These are phyloP conservation scores for Oreochromis grahami DNA, from an alignment of 2,797 vertebrate genomes.

Conservation along the genomic window DNA sequence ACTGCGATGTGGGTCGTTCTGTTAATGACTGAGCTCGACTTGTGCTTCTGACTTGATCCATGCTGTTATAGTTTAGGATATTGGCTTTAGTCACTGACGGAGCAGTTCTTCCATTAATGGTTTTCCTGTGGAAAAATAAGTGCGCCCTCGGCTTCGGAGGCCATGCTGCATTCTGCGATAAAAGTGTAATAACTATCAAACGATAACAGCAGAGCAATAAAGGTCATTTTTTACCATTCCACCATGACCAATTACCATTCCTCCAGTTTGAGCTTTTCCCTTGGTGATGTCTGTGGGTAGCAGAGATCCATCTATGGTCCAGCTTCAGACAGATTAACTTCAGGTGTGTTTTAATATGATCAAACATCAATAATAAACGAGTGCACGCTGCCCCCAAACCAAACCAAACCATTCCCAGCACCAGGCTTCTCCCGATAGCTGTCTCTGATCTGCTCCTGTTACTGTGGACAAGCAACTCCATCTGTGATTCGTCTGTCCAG, in stretches of 20 bases:
- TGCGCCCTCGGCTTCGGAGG: background rate
- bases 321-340: background rate
- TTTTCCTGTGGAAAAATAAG: background rate
- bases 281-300: background rate
- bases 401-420: background rate
- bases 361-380: background rate
- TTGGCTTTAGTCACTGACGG: background rate
- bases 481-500: background rate
- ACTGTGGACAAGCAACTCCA: background rate
- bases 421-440: background rate
- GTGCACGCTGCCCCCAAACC: background rate
- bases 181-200: background rate
- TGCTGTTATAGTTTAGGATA: background rate
- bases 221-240: background rate
- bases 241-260: background rate
- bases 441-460: background rate
- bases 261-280: background rate
- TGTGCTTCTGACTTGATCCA: fast-evolving
- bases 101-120: background rate
- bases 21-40: background rate
- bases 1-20: background rate
- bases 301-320: background rate
- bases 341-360: background rate
- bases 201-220: background rate
- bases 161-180: background rate